Evolutionary conservation across 35 echinoderm and acorn worm genomes (phyloP), one percentile per base, ranked within the genome.

Genomic region (Stichopus chloronotus): DNA sequence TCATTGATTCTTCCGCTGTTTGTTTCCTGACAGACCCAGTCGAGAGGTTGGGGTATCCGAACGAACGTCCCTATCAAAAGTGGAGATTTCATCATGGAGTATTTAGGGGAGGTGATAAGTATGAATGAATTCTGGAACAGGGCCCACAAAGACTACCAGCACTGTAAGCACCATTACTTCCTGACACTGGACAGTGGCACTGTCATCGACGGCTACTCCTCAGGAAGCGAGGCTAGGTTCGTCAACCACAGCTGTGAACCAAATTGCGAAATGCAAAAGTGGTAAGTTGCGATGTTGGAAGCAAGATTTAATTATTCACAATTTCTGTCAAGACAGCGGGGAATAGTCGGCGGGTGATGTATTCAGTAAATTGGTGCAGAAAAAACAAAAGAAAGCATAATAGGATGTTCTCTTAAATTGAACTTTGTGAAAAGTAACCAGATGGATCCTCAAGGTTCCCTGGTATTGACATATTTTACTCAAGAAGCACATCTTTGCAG

Each of bases 201-300:
- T 8, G 97, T 99, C 72, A 99, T 99, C 12, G 97, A 99, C 78
- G 97, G 97, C 16, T 96, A 96, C 85, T 90, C 95, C 13, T 95
- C 92, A 59, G 97, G 97, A 68, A 96, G 94, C 65, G 97, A 99
- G 53, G 95, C 93, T 25, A 87, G 97, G 6, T 99, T 99, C 63
- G 97, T 99, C 72, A 99, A 99, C 68, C 97, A 99, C 92, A 99
- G 97, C 94, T 99, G 97, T 86, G 87, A 99, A 55, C 97, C 97
- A 55, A 99, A 99, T 84, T 99, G 97, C 57, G 95, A 96, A 78
- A 99, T 99, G 97, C 95, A 99, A 63, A 99, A 99, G 80, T 99
- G 97, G 97, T 99, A 57, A 71, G 96, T 63, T 78, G 30, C 30
- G 3, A 43, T 43, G 30, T 43, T 43, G 30, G 30, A 43, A 43